Conservation (phyloP, 2,888 invertebrate genomes). For the Pasiphila rectangulata region DNA sequence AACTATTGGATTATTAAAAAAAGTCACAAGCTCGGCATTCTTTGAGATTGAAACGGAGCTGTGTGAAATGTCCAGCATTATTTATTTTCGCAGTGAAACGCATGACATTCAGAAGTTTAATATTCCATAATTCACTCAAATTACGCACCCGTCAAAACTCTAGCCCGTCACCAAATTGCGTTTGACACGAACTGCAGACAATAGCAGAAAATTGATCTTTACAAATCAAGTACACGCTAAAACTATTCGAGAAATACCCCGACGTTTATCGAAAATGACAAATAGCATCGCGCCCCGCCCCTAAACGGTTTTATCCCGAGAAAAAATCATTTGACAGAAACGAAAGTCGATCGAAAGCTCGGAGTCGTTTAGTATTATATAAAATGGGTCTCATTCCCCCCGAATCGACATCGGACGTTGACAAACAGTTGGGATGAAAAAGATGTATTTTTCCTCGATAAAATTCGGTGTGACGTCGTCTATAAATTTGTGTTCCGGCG, state of each 20-base stretch:
- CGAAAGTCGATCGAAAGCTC: conserved; percentile 39
- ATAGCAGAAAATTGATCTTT: conserved; percentile 2
- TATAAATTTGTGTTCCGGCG: conserved; percentile 44
- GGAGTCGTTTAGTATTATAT: conserved; percentile 52
- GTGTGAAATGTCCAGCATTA: no score
- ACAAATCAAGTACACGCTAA: conserved; percentile 14
- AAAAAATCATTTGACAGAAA: conserved; percentile 42
- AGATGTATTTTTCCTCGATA: conserved; percentile 73
- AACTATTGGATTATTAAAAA: no score
- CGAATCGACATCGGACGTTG: conserved; percentile 67
- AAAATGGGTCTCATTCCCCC: conserved; percentile 64
- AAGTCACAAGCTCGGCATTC: no score
- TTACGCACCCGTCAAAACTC: background rate
- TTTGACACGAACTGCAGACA: background rate
- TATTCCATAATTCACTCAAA: no score
- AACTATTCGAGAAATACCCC: conserved; percentile 9
- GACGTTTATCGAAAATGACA: conserved; percentile 26
- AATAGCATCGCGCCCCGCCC: conserved; percentile 21
- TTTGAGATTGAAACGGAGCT: no score
- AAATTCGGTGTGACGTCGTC: conserved; percentile 57
- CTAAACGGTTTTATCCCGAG: conserved; percentile 27
- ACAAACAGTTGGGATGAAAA: conserved; percentile 70
- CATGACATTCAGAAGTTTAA: no score
- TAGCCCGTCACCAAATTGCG: background rate
- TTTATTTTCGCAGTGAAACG: no score